Base-by-base conservation (phyloP, 2,888 invertebrate genomes). In the Hirtodrosophila trivittata region DNA sequence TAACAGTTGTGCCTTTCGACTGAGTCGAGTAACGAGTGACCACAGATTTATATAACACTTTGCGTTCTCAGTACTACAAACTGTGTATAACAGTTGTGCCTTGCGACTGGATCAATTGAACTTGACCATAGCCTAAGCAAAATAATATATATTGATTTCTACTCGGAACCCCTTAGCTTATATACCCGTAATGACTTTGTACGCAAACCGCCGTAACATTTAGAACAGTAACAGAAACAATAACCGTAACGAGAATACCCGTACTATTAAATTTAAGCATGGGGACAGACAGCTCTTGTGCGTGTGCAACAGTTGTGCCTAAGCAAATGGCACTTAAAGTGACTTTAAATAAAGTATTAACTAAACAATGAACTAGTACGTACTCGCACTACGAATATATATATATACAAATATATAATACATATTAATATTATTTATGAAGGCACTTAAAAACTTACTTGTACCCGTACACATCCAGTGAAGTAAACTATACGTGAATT, bases 1-100 rank as follows among this genome's bases (percentile, higher is more conserved):
- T 49, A 52, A 60, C 52, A 52, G 52, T 50, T 62, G 68, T 70
- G 69, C 69, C 69, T 70, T 70, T 45, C 8, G 43, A 37, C 10
- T n/a, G 5, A 21, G 18, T 21, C 18, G 18, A 21, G 18, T 5
- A 21, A 21, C 18, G 5, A 21, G n/a, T n/a, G n/a, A n/a, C n/a
- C 5, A 21, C 18, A n/a, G n/a, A n/a, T 21, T 21, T 5, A 21
- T 21, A 3, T 21, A 21, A 21, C 18, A 21, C 18, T 2, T 21
- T 21, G n/a, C n/a, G n/a, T n/a, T n/a, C n/a, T n/a, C n/a, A n/a
- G n/a, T n/a, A n/a, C n/a, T n/a, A n/a, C n/a, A n/a, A n/a, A n/a
- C n/a, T n/a, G 18, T 21, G 18, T 21, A 21, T 21, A 21, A 21
- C 18, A 21, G 18, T 21, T 21, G 18, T 21, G 5, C 18, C 18